These are phyloP conservation scores for Hypomecis punctinalis DNA, from an alignment of 2,888 invertebrate species.

Conservation along the genomic window DNA sequence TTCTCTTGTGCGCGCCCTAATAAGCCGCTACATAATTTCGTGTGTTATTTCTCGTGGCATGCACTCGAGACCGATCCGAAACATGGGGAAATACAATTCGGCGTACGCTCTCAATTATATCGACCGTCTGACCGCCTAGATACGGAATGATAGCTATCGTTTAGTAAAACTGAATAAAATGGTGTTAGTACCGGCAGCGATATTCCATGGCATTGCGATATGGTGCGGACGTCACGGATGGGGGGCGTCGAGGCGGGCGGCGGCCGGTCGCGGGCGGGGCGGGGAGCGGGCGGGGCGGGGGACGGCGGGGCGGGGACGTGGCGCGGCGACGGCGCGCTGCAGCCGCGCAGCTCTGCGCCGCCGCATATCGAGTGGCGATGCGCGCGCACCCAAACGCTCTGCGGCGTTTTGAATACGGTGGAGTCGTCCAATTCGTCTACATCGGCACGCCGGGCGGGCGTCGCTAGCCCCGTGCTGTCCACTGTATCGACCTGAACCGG, in stretches of 20 bases:
- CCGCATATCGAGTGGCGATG: slow-evolving; percentile 75
- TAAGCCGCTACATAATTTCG: slow-evolving; percentile 55
- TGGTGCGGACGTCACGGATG: slow-evolving; percentile 79
- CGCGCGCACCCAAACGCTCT: slow-evolving; percentile 68
- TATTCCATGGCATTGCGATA: slow-evolving; percentile 83
- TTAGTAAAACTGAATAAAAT: slow-evolving; percentile 82
- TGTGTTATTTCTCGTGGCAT: slow-evolving; percentile 54
- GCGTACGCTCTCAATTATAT: slow-evolving; percentile 29
- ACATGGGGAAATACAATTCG: slow-evolving; percentile 34
- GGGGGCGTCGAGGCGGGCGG: slow-evolving; percentile 73
- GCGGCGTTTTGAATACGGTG: slow-evolving; percentile 75
- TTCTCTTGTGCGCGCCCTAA: slow-evolving; percentile 53
- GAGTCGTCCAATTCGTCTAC: slow-evolving; percentile 76
- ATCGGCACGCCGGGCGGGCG: slow-evolving; percentile 59
- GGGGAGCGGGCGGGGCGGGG: slow-evolving; percentile 51
- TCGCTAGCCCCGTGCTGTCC: slow-evolving; percentile 69
- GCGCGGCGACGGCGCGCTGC: slow-evolving; percentile 45
- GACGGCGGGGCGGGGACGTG: slow-evolving; percentile 45
- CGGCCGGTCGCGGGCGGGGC: slow-evolving; percentile 68
- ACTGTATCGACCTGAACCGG: slow-evolving; percentile 80
- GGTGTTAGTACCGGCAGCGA: slow-evolving; percentile 86
- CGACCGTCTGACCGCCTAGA: slow-evolving; percentile 51
- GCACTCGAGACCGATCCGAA: slow-evolving; percentile 58
- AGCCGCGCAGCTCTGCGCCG: slow-evolving; percentile 55
- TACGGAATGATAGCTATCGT: slow-evolving; percentile 62